Evolutionary conservation across 2,113 vertebrate genomes (phyloP).

Genomic region (Limanda limanda): DNA sequence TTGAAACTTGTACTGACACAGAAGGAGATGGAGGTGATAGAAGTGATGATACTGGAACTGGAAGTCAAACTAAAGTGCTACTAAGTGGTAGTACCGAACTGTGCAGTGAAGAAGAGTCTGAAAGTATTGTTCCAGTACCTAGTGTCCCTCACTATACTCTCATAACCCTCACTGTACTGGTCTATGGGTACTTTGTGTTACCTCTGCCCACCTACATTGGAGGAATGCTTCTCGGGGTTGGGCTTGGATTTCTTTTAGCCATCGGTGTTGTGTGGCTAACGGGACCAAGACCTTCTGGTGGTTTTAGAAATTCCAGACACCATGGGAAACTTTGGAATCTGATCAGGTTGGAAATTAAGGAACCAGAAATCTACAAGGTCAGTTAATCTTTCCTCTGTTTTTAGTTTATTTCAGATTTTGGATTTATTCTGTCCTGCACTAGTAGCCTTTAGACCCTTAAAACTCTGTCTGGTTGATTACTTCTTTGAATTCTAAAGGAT

Average conservation of each 20-base stretch:
- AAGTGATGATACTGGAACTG: conserved; percentile 60
- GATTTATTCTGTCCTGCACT: neutral
- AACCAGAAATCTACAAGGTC: conserved; percentile 94
- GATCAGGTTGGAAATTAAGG: conserved; percentile 87
- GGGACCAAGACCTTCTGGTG: conserved; percentile 82
- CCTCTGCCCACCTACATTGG: conserved; percentile 90
- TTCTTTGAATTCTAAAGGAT: neutral
- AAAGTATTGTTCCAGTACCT: conserved; percentile 65
- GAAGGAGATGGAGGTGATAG: conserved; percentile 71
- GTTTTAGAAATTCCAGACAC: conserved; percentile 56
- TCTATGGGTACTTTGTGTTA: conserved; percentile 92
- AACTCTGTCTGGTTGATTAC: neutral
- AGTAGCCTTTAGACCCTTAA: neutral
- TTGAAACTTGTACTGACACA: conserved; percentile 84
- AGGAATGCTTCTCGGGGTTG: conserved; percentile 89
- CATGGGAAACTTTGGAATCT: conserved; percentile 67
- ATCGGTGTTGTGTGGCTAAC: conserved; percentile 92
- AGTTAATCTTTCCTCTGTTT: conserved; percentile 36
- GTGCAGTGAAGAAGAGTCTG: conserved; percentile 80
- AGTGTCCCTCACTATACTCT: conserved; percentile 88
- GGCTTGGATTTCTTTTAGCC: conserved; percentile 93
- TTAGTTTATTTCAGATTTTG: neutral
- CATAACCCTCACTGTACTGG: conserved; percentile 84
- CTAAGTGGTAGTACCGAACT: conserved; percentile 69
- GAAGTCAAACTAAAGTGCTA: conserved; percentile 56